Evolutionary conservation across 2,797 vertebrate species (phyloP), one percentile per base, ranked within the genome.

Genomic region (Naso thynnoides): DNA sequence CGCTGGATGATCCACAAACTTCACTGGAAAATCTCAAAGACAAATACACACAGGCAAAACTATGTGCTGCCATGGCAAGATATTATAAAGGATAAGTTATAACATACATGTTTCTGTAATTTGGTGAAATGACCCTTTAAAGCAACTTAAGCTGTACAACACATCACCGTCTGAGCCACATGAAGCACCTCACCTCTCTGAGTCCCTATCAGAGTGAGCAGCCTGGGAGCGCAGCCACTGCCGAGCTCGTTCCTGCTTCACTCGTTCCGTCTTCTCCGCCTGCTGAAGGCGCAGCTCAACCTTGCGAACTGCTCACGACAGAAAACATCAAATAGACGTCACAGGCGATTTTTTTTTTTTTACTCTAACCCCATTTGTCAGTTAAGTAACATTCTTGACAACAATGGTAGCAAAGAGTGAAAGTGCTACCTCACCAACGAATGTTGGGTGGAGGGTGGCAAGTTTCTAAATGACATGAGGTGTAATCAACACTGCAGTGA

Each of bases 151-250:
- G 18, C 26, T 15, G 19, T 13, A 53, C 10, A 21, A 9, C 27
- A 27, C 23, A 15, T 15, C 59, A 48, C 13, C 0, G 16, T 10
- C 6, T 55, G 54, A 58, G 31, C 41, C 3, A 16, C 23, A 27
- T 6, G 4, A 18, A 84, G 86, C 49, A 83, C 48, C 94, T 96
- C 93, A 98, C 97, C 95, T 90, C 89, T 85, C 77, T 16, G 90
- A 83, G 85, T 78, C 90, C 82, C 80, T 69, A 85, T 92, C 92
- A 81, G 84, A 73, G 81, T 87, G 81, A 57, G 79, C 87, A 79
- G 90, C 59, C 72, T 94, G 95, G 26, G 85, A 88, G 82, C 84
- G 92, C 70, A 95, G 91, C 94, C 95, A 92, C 29, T 93, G 90
- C 72, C 90, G 92, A 44, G 91, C 91, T 42, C 89, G 88, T 36